phyloP scores from a whole-genome alignment of 2,113 vertebrate genomes.

The Tragulus kanchil region DNA sequence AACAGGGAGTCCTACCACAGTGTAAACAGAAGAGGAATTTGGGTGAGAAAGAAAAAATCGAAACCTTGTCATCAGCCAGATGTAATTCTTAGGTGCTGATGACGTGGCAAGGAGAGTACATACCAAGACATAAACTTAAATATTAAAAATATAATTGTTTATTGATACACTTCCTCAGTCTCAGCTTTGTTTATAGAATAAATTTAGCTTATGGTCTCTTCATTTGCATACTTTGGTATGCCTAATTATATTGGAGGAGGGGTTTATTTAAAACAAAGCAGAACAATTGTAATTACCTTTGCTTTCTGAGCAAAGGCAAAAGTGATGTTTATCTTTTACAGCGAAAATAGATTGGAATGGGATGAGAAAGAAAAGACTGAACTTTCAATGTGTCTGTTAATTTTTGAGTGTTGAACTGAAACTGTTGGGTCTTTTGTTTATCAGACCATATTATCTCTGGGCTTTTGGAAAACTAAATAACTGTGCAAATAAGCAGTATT shows the following conservation, averaged over 20 bases:
- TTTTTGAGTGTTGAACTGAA: constrained; percentile 15
- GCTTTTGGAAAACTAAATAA: background rate
- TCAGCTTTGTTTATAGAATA: background rate
- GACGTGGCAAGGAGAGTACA: background rate
- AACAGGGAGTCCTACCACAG: background rate
- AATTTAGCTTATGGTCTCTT: background rate
- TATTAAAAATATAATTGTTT: background rate
- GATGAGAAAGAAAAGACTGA: background rate
- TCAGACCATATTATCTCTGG: background rate
- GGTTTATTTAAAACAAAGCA: background rate
- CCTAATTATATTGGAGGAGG: background rate
- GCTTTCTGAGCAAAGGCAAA: background rate
- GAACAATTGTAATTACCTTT: background rate
- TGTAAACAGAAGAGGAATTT: background rate
- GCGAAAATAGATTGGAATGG: background rate
- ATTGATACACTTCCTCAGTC: background rate
- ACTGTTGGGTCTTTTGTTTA: background rate
- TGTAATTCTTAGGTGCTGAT: background rate
- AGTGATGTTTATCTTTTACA: background rate
- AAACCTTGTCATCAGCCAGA: background rate
- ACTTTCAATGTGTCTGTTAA: background rate
- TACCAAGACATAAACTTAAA: background rate
- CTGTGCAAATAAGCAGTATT: background rate
- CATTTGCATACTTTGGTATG: background rate
- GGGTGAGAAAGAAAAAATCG: background rate